phyloP scores from a whole-genome alignment of 2,888 invertebrate species.

The Trachelus troglodyta region DNA sequence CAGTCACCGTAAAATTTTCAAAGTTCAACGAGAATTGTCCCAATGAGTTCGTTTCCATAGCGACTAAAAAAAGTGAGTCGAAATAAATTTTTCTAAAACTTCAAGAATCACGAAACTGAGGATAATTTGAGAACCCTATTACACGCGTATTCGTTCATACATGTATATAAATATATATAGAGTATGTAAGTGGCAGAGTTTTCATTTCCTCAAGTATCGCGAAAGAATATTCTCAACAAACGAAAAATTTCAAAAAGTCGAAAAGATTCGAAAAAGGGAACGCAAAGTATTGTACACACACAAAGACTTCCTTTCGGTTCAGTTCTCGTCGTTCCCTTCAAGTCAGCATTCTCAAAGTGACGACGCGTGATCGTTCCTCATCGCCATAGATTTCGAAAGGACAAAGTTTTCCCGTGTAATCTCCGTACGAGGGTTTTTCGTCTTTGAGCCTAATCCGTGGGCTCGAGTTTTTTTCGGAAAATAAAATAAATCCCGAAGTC shows the following conservation, averaged over 20 bases:
- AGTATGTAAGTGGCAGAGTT: too few relatives aligned
- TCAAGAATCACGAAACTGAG: neutral
- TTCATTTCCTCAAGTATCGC: too few relatives aligned
- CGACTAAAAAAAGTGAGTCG: neutral
- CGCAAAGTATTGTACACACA: too few relatives aligned
- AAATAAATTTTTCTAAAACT: neutral
- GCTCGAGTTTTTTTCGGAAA: neutral
- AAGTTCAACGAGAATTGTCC: too few relatives aligned
- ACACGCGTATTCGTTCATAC: too few relatives aligned
- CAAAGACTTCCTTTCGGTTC: too few relatives aligned
- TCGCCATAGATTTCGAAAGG: neutral
- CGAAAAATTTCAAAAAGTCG: too few relatives aligned
- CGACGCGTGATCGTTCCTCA: neutral
- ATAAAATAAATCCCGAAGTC: neutral
- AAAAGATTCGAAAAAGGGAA: too few relatives aligned
- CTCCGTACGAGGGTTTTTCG: neutral
- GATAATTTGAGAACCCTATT: neutral
- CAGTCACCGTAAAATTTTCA: too few relatives aligned
- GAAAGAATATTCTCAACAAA: too few relatives aligned
- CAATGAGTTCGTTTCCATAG: neutral
- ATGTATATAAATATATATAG: too few relatives aligned
- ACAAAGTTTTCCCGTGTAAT: neutral
- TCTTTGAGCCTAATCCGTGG: neutral
- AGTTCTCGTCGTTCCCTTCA: neutral
- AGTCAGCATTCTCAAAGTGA: neutral